Conservation (phyloP, 2,113 vertebrate genomes). For the Theristicus caerulescens region DNA sequence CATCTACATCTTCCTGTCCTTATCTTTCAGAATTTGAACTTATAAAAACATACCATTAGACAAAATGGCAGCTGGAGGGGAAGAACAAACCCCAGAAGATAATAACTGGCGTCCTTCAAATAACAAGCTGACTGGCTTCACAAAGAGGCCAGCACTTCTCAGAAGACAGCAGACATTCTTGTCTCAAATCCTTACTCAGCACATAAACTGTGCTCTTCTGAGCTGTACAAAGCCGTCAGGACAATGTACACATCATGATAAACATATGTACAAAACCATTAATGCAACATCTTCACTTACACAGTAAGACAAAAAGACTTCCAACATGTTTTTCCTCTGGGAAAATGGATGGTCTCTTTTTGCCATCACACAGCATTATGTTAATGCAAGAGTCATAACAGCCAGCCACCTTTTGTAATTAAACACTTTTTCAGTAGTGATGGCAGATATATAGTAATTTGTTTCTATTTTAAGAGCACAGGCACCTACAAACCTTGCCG, state of each 20-base stretch:
- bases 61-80: not conserved
- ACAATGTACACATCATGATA: not conserved
- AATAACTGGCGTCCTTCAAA: not conserved
- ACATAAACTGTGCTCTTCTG: not conserved
- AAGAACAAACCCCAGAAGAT: not conserved
- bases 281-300: slow-evolving; percentile 11
- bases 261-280: slow-evolving; percentile 53
- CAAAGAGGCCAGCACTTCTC: not conserved
- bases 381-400: slow-evolving; percentile 35
- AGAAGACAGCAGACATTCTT: not conserved
- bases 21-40: not conserved
- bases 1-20: not conserved
- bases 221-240: not conserved
- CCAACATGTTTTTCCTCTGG: not conserved
- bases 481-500: not conserved
- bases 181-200: not conserved
- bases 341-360: slow-evolving; percentile 15
- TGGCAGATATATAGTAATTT: not conserved
- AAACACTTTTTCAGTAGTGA: not conserved
- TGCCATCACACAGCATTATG: slow-evolving; percentile 52
- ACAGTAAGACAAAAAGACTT: slow-evolving; percentile 32
- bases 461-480: not conserved
- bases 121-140: not conserved
- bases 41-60: not conserved
- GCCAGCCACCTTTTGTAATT: not conserved